These are phyloP conservation scores for Nyctereutes procyonoides DNA, from an alignment of 2,113 vertebrate genomes.

Conservation along the genomic window DNA sequence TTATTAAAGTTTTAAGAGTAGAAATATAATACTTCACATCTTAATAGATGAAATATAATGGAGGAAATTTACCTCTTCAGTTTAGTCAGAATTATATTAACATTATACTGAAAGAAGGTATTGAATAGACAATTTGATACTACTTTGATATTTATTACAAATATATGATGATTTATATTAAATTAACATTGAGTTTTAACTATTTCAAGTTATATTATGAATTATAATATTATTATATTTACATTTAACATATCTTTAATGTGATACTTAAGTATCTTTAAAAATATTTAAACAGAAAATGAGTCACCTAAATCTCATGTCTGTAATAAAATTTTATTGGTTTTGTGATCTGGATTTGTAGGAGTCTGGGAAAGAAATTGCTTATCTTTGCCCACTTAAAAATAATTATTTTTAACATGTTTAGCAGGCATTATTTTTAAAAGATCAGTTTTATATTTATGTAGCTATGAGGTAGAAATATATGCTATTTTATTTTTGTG, in stretches of 20 bases:
- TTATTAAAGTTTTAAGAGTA: neutral
- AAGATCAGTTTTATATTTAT: neutral
- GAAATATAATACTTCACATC: neutral
- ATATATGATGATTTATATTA: neutral
- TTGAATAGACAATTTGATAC: neutral
- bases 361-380: neutral
- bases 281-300: neutral
- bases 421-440: neutral
- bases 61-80: neutral
- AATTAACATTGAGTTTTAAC: neutral
- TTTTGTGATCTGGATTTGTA: neutral
- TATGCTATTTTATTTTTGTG: neutral
- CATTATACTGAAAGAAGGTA: neutral
- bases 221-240: neutral
- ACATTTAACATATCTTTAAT: neutral
- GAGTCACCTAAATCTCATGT: neutral
- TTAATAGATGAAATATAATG: neutral
- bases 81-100: neutral
- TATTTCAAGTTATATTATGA: neutral
- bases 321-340: neutral
- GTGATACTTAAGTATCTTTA: neutral
- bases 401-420: neutral
- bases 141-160: neutral
- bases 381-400: neutral
- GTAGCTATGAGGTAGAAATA: neutral